These are phyloP conservation scores for Cistogaster globosa DNA, from an alignment of 2,888 invertebrate genomes.

Conservation along the genomic window DNA sequence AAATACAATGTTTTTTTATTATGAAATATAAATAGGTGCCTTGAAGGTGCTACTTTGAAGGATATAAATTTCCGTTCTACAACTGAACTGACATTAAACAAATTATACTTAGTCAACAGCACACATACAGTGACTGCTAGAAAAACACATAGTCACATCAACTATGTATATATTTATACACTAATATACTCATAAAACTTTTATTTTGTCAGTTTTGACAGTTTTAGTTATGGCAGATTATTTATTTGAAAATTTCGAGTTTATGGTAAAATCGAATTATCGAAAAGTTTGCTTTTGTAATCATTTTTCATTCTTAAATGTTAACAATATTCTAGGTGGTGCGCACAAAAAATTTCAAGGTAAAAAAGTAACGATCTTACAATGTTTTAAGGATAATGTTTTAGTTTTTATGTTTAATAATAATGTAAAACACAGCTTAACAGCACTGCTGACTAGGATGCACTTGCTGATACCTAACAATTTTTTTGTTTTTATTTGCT, in stretches of 20 bases:
- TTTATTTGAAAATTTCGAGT: conserved; percentile 22
- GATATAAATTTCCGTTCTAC: conserved; percentile 64
- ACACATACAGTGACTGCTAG: no score
- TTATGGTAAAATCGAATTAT: background rate
- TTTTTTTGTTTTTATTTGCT: no score
- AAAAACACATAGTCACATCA: no score
- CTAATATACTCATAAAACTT: conserved; percentile 63
- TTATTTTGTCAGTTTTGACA: conserved; percentile 70
- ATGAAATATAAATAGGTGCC: conserved; percentile 21
- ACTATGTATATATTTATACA: no score
- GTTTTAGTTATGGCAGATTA: conserved; percentile 66
- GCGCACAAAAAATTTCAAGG: no score
- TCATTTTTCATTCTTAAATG: background rate
- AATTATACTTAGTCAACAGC: conserved; percentile 1
- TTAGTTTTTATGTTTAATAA: no score
- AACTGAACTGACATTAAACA: background rate
- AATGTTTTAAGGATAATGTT: no score
- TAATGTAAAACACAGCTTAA: no score
- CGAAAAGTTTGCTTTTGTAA: background rate
- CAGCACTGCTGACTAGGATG: no score
- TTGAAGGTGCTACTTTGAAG: conserved; percentile 61
- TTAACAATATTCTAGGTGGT: background rate
- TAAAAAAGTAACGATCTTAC: no score
- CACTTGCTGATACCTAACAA: no score
- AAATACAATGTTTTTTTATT: conserved; percentile 42